Evolutionary conservation across 2,888 invertebrate species (phyloP), one percentile per base, ranked within the genome.

Genomic region (Drosophila nigricruria): DNA sequence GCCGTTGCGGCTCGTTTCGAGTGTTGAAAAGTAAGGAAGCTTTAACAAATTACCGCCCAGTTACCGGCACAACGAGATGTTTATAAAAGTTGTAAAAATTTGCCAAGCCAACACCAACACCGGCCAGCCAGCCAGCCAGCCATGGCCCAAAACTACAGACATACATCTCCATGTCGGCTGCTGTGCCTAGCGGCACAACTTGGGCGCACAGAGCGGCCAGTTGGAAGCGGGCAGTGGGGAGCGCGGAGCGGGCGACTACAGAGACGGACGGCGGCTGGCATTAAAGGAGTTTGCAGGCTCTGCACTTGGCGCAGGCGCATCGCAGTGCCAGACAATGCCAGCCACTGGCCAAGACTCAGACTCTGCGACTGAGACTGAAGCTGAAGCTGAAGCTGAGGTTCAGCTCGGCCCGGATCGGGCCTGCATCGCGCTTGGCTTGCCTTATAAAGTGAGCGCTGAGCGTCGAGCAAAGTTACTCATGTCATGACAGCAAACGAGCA

Each of bases 11-110:
- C 59, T 40, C 64, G 60, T 60, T 71, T 71, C 62, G 89, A 89
- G 91, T 91, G 91, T 91, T 91, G 91, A 91, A 91, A 91, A 91
- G 91, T 91, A 91, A 91, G 90, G 91, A 91, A 91, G 91, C 91
- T 88, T 91, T 91, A 91, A 91, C 91, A 90, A 91, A 91, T 91
- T 91, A 90, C 91, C 91, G 91, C 91, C 91, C 91, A 89, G 86
- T 84, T 78, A 81, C 79, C 73, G 73, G 70, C 77, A 73, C 74
- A 72, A 60, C 72, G 64, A 70, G 75, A 83, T 81, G 82, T 72
- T 81, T 81, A 81, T 82, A 83, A 83, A 82, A 72, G 76, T 73
- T 85, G 88, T 81, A 82, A 81, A 87, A 85, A 84, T 87, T 82
- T 84, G 79, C 85, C 87, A 84, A 84, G 71, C 82, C 81, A 72